A percentile compares a stretch with the other conserved stretches of the same genome.
These are phyloP conservation scores for Tenthredo amoena DNA, from an alignment of 2,888 invertebrate species.

Conservation along the genomic window DNA sequence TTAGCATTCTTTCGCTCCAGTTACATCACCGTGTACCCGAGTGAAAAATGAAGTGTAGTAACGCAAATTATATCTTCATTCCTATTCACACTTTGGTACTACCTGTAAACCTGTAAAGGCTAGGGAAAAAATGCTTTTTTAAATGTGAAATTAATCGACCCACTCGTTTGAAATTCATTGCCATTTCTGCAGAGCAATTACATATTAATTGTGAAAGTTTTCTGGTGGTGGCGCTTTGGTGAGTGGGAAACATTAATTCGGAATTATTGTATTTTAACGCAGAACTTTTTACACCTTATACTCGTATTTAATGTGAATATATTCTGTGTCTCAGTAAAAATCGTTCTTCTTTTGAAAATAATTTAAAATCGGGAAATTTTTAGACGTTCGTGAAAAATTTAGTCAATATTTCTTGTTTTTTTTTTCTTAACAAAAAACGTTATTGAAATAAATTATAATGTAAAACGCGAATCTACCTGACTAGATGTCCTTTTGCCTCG, in stretches of 20 bases:
- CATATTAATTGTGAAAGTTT: conserved; percentile 35
- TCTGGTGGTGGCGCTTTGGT: neutral
- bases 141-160: conserved; percentile 10
- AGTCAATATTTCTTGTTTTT: neutral
- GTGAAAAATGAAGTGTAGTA: neutral
- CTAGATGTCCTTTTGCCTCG: conserved; percentile 16
- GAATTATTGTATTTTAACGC: neutral
- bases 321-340: neutral
- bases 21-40: no score
- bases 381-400: neutral
- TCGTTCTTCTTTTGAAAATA: neutral
- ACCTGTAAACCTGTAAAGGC: neutral
- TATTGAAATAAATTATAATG: neutral
- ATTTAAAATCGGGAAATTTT: neutral
- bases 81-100: neutral
- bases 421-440: neutral
- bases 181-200: conserved; percentile 34
- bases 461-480: neutral
- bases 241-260: neutral
- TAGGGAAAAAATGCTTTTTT: neutral
- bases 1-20: neutral
- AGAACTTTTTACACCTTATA: conserved; percentile 12
- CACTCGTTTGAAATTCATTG: conserved; percentile 37
- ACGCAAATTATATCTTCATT: neutral
- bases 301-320: neutral